Conservation (phyloP, 2,888 invertebrate genomes). For the Ormyrus rosae region DNA sequence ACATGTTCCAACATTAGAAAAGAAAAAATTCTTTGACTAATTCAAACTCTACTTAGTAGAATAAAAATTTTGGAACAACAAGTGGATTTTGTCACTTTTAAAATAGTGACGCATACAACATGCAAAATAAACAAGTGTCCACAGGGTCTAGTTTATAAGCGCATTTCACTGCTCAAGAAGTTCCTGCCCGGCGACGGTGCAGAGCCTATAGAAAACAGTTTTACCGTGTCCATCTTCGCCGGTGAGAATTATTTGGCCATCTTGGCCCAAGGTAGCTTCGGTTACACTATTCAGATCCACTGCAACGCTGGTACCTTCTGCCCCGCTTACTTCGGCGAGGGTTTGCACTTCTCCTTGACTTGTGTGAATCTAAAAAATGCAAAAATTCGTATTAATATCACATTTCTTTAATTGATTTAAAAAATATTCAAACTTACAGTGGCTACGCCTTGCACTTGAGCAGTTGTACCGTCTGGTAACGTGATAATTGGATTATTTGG, state of each 20-base stretch:
- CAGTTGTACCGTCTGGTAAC: slow-evolving; percentile 95
- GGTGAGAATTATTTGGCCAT: slow-evolving; percentile 96
- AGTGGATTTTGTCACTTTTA: slow-evolving; percentile 49
- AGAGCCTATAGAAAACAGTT: slow-evolving; percentile 76
- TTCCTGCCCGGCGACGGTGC: slow-evolving; percentile 76
- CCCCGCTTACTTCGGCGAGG: slow-evolving; percentile 84
- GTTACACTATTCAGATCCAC: slow-evolving; percentile 92
- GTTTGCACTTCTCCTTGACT: slow-evolving; percentile 81
- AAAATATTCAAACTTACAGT: slow-evolving; percentile 75
- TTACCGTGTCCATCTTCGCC: slow-evolving; percentile 95
- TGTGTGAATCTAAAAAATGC: slow-evolving; percentile 74
- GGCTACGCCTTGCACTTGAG: slow-evolving; percentile 91
- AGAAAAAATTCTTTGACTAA: slow-evolving; percentile 60
- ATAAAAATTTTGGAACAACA: slow-evolving; percentile 55
- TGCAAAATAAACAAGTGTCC: slow-evolving; percentile 59
- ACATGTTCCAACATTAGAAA: slow-evolving; percentile 54
- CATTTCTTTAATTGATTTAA: not conserved
- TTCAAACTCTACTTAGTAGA: slow-evolving; percentile 65
- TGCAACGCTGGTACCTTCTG: slow-evolving; percentile 83
- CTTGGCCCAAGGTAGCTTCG: slow-evolving; percentile 93
- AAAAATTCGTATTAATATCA: not conserved
- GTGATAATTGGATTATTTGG: slow-evolving; percentile 96
- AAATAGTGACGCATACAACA: slow-evolving; percentile 56
- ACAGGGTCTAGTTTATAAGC: slow-evolving; percentile 64
- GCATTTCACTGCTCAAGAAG: slow-evolving; percentile 74